These are phyloP conservation scores for Pituophis catenifer DNA, from an alignment of 2,113 vertebrate genomes.

Conservation along the genomic window DNA sequence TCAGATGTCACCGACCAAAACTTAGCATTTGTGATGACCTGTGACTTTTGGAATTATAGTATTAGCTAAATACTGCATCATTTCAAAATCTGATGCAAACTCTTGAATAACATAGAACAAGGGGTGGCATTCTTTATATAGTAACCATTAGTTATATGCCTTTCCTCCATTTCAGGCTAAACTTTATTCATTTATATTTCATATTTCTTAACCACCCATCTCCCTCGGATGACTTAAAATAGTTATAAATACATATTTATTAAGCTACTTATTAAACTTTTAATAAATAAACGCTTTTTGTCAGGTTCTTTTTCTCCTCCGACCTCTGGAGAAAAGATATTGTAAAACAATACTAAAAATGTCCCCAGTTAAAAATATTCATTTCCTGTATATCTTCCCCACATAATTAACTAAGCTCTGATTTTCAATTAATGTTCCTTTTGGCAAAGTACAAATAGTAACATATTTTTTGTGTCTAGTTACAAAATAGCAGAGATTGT, in stretches of 20 bases:
- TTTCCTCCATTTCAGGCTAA: neutral
- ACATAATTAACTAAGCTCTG: conserved; percentile 6
- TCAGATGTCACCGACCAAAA: neutral
- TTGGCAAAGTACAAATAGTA: neutral
- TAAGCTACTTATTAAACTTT: neutral
- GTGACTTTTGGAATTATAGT: neutral
- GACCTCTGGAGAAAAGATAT: neutral
- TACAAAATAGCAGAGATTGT: neutral
- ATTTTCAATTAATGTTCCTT: conserved; percentile 56
- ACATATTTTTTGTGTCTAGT: neutral
- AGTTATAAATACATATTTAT: neutral
- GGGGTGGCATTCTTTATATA: neutral
- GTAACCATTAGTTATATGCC: neutral
- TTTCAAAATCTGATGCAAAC: neutral
- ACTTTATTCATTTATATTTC: neutral
- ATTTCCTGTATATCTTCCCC: neutral
- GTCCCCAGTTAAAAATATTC: neutral
- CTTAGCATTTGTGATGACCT: neutral
- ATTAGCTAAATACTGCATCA: neutral
- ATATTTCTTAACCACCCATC: neutral
- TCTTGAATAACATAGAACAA: neutral
- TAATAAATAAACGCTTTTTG: neutral
- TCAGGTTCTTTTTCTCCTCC: neutral
- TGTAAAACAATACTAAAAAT: neutral
- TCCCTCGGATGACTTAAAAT: neutral